phyloP scores from a whole-genome alignment of 2,888 invertebrate species.

The Colostygia pectinataria region DNA sequence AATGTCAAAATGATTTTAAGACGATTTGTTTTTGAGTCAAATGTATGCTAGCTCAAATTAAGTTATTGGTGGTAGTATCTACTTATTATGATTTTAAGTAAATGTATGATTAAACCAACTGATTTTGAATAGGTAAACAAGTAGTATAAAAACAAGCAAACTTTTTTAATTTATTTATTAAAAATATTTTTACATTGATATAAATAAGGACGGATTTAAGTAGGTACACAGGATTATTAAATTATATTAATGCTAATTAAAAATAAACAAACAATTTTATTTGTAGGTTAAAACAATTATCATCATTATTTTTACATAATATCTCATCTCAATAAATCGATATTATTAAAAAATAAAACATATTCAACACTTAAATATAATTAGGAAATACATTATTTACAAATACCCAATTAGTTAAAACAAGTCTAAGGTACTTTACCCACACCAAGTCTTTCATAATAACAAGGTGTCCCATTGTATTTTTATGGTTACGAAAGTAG shows the following conservation, averaged over 20 bases:
- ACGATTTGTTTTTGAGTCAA: too few relatives aligned
- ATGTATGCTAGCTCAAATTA: too few relatives aligned
- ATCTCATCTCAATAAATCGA: not conserved
- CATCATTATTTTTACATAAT: not conserved
- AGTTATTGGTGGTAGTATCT: too few relatives aligned
- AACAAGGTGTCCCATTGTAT: not conserved
- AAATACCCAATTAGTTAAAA: not conserved
- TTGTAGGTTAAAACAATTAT: not conserved
- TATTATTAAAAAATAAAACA: slow-evolving; percentile 1
- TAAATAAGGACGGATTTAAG: slow-evolving; percentile 8
- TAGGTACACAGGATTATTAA: not conserved
- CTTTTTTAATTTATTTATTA: slow-evolving; percentile 12
- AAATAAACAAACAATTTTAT: slow-evolving; percentile 1
- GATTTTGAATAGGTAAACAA: not conserved
- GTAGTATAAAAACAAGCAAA: not conserved
- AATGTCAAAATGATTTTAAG: too few relatives aligned
- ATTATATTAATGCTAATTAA: not conserved
- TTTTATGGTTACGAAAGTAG: too few relatives aligned
- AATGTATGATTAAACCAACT: too few relatives aligned
- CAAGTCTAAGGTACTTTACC: slow-evolving; percentile 5
- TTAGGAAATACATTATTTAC: slow-evolving; percentile 8
- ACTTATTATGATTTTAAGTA: too few relatives aligned
- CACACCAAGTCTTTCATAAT: slow-evolving; percentile 5
- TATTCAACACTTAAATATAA: not conserved
- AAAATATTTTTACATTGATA: slow-evolving; percentile 6